These are phyloP conservation scores for Incurvaria masculella DNA, from an alignment of 2,888 invertebrate genomes.

Conservation along the genomic window DNA sequence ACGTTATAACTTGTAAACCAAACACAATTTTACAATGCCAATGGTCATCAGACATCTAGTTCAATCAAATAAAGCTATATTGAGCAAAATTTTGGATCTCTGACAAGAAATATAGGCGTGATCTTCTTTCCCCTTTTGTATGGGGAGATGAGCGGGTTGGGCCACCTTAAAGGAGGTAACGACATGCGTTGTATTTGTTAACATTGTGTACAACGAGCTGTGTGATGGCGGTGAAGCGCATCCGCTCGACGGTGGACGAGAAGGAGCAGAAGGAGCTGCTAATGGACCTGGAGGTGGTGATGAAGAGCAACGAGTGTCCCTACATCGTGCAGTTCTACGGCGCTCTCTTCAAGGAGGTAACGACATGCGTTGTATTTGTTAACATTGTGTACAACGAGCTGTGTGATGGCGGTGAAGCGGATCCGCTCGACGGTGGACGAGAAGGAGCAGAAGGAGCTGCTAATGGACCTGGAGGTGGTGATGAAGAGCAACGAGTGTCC, in stretches of 20 bases:
- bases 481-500: slow-evolving; percentile 98
- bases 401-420: slow-evolving; percentile 92
- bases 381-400: slow-evolving; percentile 66
- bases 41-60: too few relatives aligned
- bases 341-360: slow-evolving; percentile 93
- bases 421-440: slow-evolving; percentile 97
- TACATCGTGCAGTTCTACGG: slow-evolving; percentile 98
- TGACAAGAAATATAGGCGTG: too few relatives aligned
- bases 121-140: too few relatives aligned
- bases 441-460: slow-evolving; percentile 92
- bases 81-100: too few relatives aligned
- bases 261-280: slow-evolving; percentile 95
- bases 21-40: too few relatives aligned
- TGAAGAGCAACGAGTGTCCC: slow-evolving; percentile 96
- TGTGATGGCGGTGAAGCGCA: slow-evolving; percentile 94
- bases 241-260: slow-evolving; percentile 95
- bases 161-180: too few relatives aligned
- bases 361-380: too few relatives aligned
- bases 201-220: slow-evolving; percentile 67
- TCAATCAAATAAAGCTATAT: too few relatives aligned
- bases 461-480: slow-evolving; percentile 98
- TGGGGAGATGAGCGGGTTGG: too few relatives aligned
- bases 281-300: slow-evolving; percentile 98
- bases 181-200: too few relatives aligned
- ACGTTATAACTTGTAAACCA: too few relatives aligned